A percentile compares a stretch with the other conserved stretches of the same genome.
Conservation (phyloP, 2,797 vertebrate species). For the Tarsius wallacei region DNA sequence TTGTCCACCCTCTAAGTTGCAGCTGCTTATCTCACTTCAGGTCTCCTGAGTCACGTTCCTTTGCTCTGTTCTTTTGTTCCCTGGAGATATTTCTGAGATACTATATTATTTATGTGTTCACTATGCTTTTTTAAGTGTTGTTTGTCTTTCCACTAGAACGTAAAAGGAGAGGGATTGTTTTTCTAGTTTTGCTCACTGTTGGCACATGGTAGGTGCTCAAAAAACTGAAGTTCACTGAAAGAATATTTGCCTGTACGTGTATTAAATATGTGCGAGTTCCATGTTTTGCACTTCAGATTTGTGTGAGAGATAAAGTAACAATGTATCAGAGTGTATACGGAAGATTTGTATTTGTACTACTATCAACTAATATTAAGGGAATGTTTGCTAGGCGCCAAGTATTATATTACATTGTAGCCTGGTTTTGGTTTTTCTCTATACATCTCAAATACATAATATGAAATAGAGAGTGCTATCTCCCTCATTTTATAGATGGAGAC, state of each 20-base stretch:
- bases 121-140: background rate
- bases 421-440: background rate
- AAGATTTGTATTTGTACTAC: background rate
- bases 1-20: background rate
- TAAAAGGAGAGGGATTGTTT: background rate
- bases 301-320: background rate
- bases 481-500: background rate
- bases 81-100: background rate
- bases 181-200: background rate
- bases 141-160: background rate
- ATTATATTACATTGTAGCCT: background rate
- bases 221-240: background rate
- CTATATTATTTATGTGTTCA: background rate
- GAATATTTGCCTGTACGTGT: background rate
- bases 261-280: conserved; percentile 7
- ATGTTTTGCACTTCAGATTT: conserved; percentile 8
- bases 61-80: background rate
- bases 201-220: background rate
- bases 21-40: background rate
- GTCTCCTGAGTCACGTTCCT: background rate
- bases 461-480: background rate
- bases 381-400: fast-evolving
- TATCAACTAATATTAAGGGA: background rate
- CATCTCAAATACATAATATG: background rate
- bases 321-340: no score